Percentiles rank a stretch among this genome's conserved stretches.
Evolutionary conservation across 2,797 vertebrate genomes (phyloP).

Genomic region (Siniperca obscura): DNA sequence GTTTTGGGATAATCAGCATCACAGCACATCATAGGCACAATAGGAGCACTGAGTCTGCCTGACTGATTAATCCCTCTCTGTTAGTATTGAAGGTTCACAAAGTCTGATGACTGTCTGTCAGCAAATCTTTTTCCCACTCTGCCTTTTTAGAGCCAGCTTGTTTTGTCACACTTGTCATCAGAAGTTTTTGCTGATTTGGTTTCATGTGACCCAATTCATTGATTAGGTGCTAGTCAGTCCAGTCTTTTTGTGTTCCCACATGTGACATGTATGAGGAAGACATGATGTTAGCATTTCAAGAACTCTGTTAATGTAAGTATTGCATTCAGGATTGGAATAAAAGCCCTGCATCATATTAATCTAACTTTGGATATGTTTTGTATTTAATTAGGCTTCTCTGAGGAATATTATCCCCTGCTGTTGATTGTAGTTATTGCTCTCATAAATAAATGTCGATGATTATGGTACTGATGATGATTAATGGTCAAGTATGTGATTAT

Average conservation of each 20-base stretch:
- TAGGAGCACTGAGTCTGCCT: slow-evolving; percentile 2
- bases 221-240: neutral
- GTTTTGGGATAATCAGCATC: slow-evolving; percentile 11
- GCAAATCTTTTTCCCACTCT: slow-evolving; percentile 15
- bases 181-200: neutral
- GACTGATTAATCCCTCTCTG: slow-evolving; percentile 23
- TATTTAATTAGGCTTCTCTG: neutral
- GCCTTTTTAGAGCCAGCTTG: neutral
- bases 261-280: neutral
- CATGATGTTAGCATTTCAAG: slow-evolving; percentile 1
- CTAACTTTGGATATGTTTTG: neutral
- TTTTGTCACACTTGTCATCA: slow-evolving; percentile 23
- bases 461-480: slow-evolving; percentile 4
- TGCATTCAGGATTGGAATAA: neutral
- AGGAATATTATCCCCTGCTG: neutral
- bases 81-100: slow-evolving; percentile 12
- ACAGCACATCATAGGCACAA: neutral
- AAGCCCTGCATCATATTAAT: neutral
- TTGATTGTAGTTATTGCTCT: slow-evolving; percentile 15
- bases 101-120: slow-evolving; percentile 44
- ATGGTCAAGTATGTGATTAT: neutral
- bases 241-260: neutral
- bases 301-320: neutral
- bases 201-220: slow-evolving; percentile 34
- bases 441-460: neutral